Percentiles rank a stretch among this genome's conserved stretches.
Conservation (phyloP, 2,888 invertebrate genomes). For the Athetis lepigone region DNA sequence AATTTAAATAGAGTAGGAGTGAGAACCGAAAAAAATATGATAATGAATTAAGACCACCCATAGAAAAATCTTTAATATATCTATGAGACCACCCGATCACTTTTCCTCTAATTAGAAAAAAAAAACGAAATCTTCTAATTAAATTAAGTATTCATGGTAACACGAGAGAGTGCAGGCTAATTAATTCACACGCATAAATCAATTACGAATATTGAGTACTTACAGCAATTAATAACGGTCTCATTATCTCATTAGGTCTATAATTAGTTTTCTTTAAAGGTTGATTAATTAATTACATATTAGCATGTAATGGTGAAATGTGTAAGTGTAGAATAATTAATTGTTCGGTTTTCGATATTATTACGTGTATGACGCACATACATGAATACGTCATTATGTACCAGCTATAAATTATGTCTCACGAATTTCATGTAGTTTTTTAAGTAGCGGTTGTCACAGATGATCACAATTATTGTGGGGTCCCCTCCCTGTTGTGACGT, state of each 20-base stretch:
- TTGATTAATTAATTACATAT: conserved; percentile 39
- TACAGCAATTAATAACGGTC: conserved; percentile 24
- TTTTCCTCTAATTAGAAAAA: too few relatives aligned
- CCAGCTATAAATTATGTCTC: too few relatives aligned
- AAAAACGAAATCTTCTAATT: not conserved
- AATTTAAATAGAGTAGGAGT: too few relatives aligned
- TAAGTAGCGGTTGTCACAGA: too few relatives aligned
- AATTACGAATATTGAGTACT: conserved; percentile 30
- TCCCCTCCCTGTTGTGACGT: too few relatives aligned
- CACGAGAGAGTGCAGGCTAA: conserved; percentile 11
- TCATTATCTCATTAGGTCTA: conserved; percentile 44
- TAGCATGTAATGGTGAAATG: conserved; percentile 30
- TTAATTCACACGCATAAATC: conserved; percentile 37
- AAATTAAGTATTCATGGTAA: not conserved
- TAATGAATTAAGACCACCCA: too few relatives aligned
- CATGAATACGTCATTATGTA: not conserved
- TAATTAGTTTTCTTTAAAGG: conserved; percentile 53
- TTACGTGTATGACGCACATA: conserved; percentile 5
- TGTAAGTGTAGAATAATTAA: conserved; percentile 20
- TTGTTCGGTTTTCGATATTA: conserved; percentile 25
- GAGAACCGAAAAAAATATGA: too few relatives aligned
- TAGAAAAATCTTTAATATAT: too few relatives aligned
- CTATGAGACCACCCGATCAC: too few relatives aligned
- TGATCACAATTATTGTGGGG: too few relatives aligned
- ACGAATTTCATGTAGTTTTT: too few relatives aligned